phyloP scores from a whole-genome alignment of 2,888 invertebrate genomes.

The Ommatoiulus sabulosus region DNA sequence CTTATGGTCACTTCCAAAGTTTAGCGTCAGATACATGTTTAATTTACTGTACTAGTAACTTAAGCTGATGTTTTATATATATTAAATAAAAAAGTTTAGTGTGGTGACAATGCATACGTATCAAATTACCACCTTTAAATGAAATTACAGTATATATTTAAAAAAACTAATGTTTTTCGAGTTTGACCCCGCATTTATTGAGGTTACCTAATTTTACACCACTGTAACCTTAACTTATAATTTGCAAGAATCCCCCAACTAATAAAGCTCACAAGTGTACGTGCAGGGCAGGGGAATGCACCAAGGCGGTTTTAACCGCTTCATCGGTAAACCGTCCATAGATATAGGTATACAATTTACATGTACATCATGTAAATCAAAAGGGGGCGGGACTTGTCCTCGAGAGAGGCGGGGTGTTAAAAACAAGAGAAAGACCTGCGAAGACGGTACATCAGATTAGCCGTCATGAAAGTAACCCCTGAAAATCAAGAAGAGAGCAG shows the following conservation, averaged over 20 bases:
- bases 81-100: not conserved
- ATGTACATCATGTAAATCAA: too few relatives aligned
- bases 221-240: constrained; percentile 18
- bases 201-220: constrained; percentile 17
- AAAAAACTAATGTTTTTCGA: not conserved
- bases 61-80: too few relatives aligned
- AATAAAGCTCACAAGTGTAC: not conserved
- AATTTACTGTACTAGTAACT: too few relatives aligned
- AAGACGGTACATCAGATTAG: too few relatives aligned
- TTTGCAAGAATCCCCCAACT: not conserved
- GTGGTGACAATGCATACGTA: not conserved
- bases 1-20: too few relatives aligned
- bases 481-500: too few relatives aligned
- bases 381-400: too few relatives aligned
- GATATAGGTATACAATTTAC: too few relatives aligned
- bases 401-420: too few relatives aligned
- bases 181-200: not conserved
- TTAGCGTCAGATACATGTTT: too few relatives aligned
- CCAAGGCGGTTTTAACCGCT: constrained; percentile 34
- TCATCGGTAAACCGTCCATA: not conserved
- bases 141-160: not conserved
- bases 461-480: too few relatives aligned
- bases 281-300: not conserved
- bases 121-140: not conserved
- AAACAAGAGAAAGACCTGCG: too few relatives aligned